phyloP scores from a whole-genome alignment of 2,113 vertebrate genomes.

The Phalacrocorax pelagicus region DNA sequence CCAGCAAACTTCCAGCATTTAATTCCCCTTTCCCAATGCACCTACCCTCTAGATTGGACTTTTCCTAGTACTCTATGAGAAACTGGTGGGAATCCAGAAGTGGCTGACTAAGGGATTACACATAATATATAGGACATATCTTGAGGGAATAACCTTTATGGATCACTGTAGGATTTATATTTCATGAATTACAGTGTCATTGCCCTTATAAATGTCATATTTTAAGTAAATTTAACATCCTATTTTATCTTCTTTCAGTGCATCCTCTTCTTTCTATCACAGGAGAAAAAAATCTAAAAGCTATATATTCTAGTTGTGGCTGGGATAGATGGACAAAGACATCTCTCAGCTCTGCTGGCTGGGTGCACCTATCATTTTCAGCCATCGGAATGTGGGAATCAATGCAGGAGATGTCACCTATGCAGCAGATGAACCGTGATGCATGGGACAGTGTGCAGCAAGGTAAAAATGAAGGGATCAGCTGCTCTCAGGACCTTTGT shows the following conservation, averaged over 20 bases:
- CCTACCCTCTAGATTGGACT: background rate
- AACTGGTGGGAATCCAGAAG: background rate
- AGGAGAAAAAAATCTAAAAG: background rate
- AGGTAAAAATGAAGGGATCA: background rate
- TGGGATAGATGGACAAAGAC: background rate
- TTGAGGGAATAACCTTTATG: slow-evolving; percentile 5
- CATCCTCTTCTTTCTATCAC: background rate
- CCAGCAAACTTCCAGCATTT: background rate
- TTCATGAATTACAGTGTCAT: background rate
- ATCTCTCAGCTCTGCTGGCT: background rate
- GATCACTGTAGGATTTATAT: slow-evolving; percentile 5
- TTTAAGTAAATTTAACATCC: background rate
- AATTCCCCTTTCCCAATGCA: background rate
- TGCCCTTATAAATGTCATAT: background rate
- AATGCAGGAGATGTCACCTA: background rate
- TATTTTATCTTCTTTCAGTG: background rate
- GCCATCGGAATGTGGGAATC: background rate
- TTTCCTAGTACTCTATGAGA: background rate
- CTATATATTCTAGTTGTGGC: background rate
- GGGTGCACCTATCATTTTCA: background rate
- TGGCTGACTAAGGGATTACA: background rate
- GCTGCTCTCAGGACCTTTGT: background rate
- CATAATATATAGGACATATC: background rate
- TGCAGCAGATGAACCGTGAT: background rate
- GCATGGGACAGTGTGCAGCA: background rate